Evolutionary conservation across 1,140 invertebrate genomes (phyloP).

Genomic region (Nomia melanderi): DNA sequence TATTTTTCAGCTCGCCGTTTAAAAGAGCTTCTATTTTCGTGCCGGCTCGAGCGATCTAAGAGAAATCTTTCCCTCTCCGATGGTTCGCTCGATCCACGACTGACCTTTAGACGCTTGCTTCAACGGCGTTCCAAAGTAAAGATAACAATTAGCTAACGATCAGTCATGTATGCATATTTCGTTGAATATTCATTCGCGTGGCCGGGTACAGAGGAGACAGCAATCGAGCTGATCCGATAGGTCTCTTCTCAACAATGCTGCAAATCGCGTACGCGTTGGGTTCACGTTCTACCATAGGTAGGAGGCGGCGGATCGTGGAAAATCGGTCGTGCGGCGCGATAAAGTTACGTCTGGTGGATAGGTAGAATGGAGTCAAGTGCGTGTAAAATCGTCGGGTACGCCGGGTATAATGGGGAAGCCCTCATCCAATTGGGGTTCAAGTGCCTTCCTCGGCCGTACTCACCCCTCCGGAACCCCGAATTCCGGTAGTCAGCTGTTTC

Average conservation of each 20-base stretch:
- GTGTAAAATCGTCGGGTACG: constrained; percentile 80
- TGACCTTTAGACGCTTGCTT: not conserved
- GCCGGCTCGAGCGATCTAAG: no score
- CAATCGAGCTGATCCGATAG: not conserved
- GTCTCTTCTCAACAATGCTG: no score
- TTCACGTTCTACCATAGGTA: not conserved
- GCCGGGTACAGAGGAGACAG: not conserved
- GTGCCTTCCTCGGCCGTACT: constrained; percentile 70
- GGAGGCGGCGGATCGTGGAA: constrained; percentile 42
- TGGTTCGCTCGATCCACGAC: not conserved
- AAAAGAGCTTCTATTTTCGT: not conserved
- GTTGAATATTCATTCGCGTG: no score
- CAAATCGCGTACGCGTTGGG: no score
- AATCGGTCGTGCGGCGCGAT: constrained; percentile 53
- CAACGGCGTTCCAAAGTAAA: no score
- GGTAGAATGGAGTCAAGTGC: constrained; percentile 81
- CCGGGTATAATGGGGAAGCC: constrained; percentile 72
- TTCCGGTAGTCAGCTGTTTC: constrained; percentile 81
- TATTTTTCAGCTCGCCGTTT: not conserved
- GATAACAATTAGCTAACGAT: no score
- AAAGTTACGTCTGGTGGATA: constrained; percentile 66
- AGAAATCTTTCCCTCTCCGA: no score
- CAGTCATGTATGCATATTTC: not conserved
- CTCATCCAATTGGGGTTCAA: constrained; percentile 77
- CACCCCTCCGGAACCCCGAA: constrained; percentile 78